A percentile compares a stretch with the other conserved stretches of the same genome.
Conservation (phyloP, 2,797 vertebrate species). For the Borostomias antarcticus region DNA sequence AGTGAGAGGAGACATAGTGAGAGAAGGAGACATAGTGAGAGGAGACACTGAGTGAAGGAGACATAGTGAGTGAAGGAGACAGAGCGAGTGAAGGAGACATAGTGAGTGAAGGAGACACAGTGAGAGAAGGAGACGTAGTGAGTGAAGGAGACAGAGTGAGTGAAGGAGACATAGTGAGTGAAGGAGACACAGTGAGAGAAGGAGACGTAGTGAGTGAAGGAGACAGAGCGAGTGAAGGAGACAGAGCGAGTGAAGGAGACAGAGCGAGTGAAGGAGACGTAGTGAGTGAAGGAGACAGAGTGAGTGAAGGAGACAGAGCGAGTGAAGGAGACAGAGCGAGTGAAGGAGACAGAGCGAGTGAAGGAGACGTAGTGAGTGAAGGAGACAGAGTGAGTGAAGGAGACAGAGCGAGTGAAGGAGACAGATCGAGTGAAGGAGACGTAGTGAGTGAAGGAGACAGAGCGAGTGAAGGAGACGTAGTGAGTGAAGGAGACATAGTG, state of each 20-base stretch:
- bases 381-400: no score
- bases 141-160: not conserved
- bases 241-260: not conserved
- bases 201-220: no score
- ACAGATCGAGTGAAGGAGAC: not conserved
- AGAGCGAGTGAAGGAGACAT: not conserved
- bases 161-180: slow-evolving; percentile 14
- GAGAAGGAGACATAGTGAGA: not conserved
- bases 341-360: no score
- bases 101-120: not conserved
- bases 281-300: slow-evolving; percentile 1
- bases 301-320: slow-evolving; percentile 5
- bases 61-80: slow-evolving; percentile 41
- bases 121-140: not conserved
- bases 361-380: not conserved
- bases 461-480: no score
- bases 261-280: no score
- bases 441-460: no score
- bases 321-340: not conserved
- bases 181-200: no score
- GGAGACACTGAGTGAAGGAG: not conserved
- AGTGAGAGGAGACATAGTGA: not conserved
- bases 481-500: slow-evolving; percentile 7
- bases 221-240: not conserved
- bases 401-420: not conserved